These are phyloP conservation scores for Falcunculus frontatus DNA, from an alignment of 2,113 vertebrate species.

Conservation along the genomic window DNA sequence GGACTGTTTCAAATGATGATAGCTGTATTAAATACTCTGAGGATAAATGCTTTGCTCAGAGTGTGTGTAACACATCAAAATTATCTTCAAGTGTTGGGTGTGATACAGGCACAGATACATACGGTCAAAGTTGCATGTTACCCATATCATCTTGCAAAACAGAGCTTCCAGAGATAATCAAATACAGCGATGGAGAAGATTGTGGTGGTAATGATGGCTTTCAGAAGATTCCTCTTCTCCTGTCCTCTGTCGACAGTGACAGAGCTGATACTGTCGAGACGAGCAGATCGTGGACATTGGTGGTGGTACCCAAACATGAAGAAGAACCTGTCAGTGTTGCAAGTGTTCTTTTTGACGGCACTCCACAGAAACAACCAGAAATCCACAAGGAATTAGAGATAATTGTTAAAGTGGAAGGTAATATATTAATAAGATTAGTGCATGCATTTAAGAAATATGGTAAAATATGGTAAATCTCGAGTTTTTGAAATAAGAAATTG, in stretches of 20 bases:
- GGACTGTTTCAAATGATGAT: background rate
- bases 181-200: background rate
- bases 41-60: background rate
- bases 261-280: background rate
- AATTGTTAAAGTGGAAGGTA: background rate
- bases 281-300: fast-evolving
- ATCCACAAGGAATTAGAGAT: background rate
- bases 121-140: background rate
- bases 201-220: background rate
- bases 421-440: background rate
- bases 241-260: background rate
- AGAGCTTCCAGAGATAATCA: background rate
- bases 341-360: background rate
- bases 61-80: background rate
- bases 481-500: background rate
- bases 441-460: background rate
- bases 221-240: background rate
- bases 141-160: background rate
- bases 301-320: background rate
- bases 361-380: background rate
- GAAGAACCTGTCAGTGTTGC: background rate
- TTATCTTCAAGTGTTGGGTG: background rate
- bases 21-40: background rate
- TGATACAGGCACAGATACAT: background rate
- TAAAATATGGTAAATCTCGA: background rate